Base-by-base conservation (phyloP, 2,797 vertebrate species). In the Brotogeris chrysoptera region DNA sequence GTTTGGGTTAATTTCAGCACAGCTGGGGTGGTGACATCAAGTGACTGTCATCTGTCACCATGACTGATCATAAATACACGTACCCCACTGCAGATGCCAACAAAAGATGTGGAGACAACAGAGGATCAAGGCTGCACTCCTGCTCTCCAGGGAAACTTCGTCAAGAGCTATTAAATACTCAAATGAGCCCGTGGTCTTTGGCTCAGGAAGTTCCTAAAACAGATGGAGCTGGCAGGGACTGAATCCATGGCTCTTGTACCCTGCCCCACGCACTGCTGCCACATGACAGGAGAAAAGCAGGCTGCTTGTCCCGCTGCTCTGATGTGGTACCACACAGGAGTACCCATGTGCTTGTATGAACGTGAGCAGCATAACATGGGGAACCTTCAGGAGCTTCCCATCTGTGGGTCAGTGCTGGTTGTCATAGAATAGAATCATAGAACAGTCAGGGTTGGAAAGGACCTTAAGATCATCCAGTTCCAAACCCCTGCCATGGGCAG, bases 1-100 rank as follows among this genome's bases (percentile, higher is more conserved):
- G 63, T 87, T 85, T 79, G 59, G 80, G 84, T 73, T 70, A n/a
- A 71, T 20, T 36, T 87, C 68, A 86, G 74, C 74, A 49, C n/a
- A 57, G 76, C 57, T 50, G 69, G 46, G 25, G 61, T 3, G 5
- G 16, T 77, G 72, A 80, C 19, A 36, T 20, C 60, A 46, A 7
- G 17, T 39, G 61, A 43, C 46, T 43, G 41, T 6, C 49, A 43
- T 27, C 41, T 27, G 46, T 63, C 63, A 28, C 55, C 55, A 8
- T 44, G 60, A 63, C 5, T 25, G 55, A 52, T n/a, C 38, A 47
- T 43, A 90, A 88, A 66, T 53, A 47, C 1, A 41, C 4, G 9
- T 34, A 41, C 63, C 46, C 47, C 18, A 10, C 24, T 55, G 19
- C 27, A 66, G 46, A 36, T 72, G 63, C 13, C 43, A 73, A 57